Evolutionary conservation across 1,140 invertebrate species (phyloP), one percentile per base, ranked within the genome.

Genomic region (Antheraea mylitta): DNA sequence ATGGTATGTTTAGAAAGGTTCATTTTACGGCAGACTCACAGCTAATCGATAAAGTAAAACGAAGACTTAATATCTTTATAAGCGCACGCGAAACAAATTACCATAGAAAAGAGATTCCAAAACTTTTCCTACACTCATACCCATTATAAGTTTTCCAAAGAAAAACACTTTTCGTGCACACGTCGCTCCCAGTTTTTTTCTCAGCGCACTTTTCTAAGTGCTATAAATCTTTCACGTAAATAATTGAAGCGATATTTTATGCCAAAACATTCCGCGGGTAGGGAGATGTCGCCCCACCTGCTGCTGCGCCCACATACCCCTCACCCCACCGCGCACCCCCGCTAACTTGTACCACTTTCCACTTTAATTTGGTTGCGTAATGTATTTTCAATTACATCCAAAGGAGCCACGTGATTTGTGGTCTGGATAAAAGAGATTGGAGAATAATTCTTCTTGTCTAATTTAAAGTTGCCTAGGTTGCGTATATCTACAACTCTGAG

Each of bases 181-280:
- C 89, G 87, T 92, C 90, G 80, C 86, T 89, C 78, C 81, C 82
- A 80, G 84, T 92, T 90, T 90, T 59, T 91, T 92, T 89, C 87
- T 84, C 83, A 75, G 86, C 87, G 87, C 87, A 90, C 86, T 92
- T 92, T 88, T 89, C 88, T 90, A 92, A 92, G 89, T 89, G 84
- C 86, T 66, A 90, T 92, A 92, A 92, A 92, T 92, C 90, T 90
- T 83, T 89, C 87, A 86, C 83, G 88, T 92, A 92, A 92, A 92
- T 92, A 92, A 92, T 92, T 92, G 90, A 92, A 92, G 90, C 88
- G 87, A 92, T 92, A 92, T 92, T 92, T 92, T 92, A 90, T 92
- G 90, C 90, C 90, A 90, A 91, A 91, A 90, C 90, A 92, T 90
- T 89, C 87, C 85, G 84, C 82, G 90, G 90, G 83, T 85, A 78